Base-by-base conservation (phyloP, 2,797 vertebrate genomes). In the Craterocephalus amniculus region DNA sequence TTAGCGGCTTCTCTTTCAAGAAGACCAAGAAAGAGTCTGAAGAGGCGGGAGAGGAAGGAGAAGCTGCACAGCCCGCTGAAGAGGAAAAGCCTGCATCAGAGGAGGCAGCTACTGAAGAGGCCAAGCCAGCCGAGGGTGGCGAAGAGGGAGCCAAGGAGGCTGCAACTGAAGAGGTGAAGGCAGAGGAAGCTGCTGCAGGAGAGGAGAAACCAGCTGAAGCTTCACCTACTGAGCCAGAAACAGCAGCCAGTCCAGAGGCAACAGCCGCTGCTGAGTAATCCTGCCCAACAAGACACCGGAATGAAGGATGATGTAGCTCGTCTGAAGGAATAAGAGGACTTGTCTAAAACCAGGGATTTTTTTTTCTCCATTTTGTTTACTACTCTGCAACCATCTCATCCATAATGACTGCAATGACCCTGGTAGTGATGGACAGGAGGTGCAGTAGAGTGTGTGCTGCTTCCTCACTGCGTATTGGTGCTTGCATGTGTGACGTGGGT, bases 301-400 rank as follows among this genome's bases (percentile, higher is more conserved):
- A 83, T 90, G 89, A 91, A 91, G 91, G 90, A 93, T 54, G 91
- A 83, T 85, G 94, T 95, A 93, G 96, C 95, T 95, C 79, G 94
- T 95, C 95, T 96, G 96, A 97, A 95, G 95, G 96, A 96, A 96
- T 95, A 94, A 92, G 94, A 97, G 96, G 96, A 97, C 96, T 96
- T 96, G 95, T 98, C 96, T 96, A 96, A 96, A 96, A 96, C 96
- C 96, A 97, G 96, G 96, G 97, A 97, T 96, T 96, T 96, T 94
- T 93, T 90, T 92, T 95, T 96, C 94, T 93, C 94, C 94, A 93
- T 91, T 66, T 91, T 94, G 94, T 94, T 92, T 91, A 93, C 88
- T 90, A 90, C 91, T 93, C 84, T 92, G 73, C 78, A 90, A 88
- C 85, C 82, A 91, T 91, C 89, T 91, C 91, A 91, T 93, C 90